phyloP scores from a whole-genome alignment of 2,113 vertebrate species.

The Dryoscopus gambensis region DNA sequence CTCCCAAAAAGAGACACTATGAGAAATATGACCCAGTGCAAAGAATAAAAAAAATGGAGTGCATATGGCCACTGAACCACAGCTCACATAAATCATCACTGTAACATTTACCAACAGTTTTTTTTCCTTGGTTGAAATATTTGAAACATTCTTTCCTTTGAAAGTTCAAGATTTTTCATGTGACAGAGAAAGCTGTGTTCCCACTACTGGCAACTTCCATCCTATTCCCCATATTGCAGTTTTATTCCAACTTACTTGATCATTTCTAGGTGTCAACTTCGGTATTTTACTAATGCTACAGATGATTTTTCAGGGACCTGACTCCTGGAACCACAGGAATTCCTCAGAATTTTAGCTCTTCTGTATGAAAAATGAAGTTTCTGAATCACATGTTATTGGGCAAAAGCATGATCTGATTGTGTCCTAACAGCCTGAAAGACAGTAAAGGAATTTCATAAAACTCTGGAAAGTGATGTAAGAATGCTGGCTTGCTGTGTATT shows the following conservation, averaged over 20 bases:
- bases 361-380: background rate
- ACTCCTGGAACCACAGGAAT: background rate
- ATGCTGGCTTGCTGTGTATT: background rate
- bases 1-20: background rate
- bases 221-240: background rate
- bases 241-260: conserved; percentile 1
- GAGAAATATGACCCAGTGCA: background rate
- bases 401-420: background rate
- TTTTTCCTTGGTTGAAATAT: background rate
- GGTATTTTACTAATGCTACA: background rate
- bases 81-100: background rate
- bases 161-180: background rate
- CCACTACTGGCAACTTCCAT: background rate
- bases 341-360: background rate
- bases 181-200: background rate
- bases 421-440: background rate
- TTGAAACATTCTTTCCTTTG: background rate
- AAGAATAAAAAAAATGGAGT: background rate
- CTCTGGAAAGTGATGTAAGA: background rate
- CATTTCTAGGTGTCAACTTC: background rate
- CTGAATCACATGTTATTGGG: background rate
- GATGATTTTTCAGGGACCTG: background rate
- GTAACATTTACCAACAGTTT: background rate
- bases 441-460: background rate
- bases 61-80: background rate